Conservation (phyloP, 2,797 vertebrate species). For the Aphelocoma californica region DNA sequence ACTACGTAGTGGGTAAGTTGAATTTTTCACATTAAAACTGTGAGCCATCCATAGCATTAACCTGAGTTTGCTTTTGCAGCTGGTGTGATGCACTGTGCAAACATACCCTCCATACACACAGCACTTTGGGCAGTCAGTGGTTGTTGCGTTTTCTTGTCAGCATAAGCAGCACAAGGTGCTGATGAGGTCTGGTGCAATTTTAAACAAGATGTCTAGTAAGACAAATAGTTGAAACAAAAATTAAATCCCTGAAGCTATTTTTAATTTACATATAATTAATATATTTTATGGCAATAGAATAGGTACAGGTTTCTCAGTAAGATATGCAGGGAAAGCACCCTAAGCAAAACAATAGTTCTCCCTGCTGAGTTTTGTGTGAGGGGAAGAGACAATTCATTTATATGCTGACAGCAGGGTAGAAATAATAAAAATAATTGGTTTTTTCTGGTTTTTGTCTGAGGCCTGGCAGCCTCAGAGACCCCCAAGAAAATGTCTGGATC, state of each 20-base stretch:
- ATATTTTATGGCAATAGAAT: conserved; percentile 34
- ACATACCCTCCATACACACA: neutral
- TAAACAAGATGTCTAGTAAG: conserved; percentile 40
- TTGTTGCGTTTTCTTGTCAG: neutral
- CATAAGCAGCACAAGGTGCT: neutral
- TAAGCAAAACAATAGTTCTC: conserved; percentile 4
- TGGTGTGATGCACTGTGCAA: neutral
- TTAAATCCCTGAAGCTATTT: conserved; percentile 44
- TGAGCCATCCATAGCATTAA: neutral
- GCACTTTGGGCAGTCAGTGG: neutral
- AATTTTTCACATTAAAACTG: conserved; percentile 5
- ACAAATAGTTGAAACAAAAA: conserved; percentile 47
- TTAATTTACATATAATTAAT: conserved; percentile 65
- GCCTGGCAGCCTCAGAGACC: neutral
- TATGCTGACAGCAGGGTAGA: neutral
- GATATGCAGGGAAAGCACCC: conserved; percentile 32
- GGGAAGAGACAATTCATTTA: conserved; percentile 39
- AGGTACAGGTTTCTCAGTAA: conserved; percentile 11
- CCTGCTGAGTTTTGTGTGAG: neutral
- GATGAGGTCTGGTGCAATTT: conserved; percentile 15
- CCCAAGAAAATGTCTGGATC: neutral
- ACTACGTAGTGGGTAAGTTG: conserved; percentile 82
- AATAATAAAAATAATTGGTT: conserved; percentile 11
- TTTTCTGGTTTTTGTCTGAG: neutral
- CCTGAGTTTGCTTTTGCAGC: neutral